Base-by-base conservation (phyloP, 2,113 vertebrate genomes). In the Alaudala cheleensis region DNA sequence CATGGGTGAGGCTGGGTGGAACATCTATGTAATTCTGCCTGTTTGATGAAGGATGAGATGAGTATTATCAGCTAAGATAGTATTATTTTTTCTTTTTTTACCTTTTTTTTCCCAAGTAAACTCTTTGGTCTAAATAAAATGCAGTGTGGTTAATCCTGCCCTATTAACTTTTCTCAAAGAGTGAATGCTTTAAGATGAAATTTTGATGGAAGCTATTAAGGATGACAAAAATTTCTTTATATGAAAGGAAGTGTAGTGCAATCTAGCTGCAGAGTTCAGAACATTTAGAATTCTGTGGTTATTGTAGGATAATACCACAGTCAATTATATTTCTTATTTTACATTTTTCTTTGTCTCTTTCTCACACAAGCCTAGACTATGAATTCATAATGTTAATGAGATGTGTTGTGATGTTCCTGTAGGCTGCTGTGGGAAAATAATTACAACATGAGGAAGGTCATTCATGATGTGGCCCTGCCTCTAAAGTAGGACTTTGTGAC, bases 381-480 rank as follows among this genome's bases (percentile, higher is more conserved):
- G 58, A 80, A 85, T 96, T 93, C 84, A 80, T 86, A 83, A 78
- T 10, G 10, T 34, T 80, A 86, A 74, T 91, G 71, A 88, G 88
- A 88, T 18, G 24, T 80, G 21, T 82, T 92, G 71, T 77, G 66
- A 73, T 83, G 78, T 69, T 91, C 49, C 66, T 90, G 74, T 86
- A 86, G 64, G 58, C 31, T 33, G 37, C 50, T 90, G 42, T 51
- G 74, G 42, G 70, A 92, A 95, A 95, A 90, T 76, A 92, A 86
- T 64, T 84, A 44, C 50, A 66, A 6, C 18, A 20, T 50, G 69
- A 78, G 29, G 50, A 82, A 73, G 50, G 45, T 69, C 45, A 65
- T 76, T 81, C 33, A 56, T 66, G 44, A 40, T 28, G 34, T 53
- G 31, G 31, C 28, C 33, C 13, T 45, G 42, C 61, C 56, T 91